phyloP scores from a whole-genome alignment of 2,113 vertebrate species.

The Callorhinus ursinus region DNA sequence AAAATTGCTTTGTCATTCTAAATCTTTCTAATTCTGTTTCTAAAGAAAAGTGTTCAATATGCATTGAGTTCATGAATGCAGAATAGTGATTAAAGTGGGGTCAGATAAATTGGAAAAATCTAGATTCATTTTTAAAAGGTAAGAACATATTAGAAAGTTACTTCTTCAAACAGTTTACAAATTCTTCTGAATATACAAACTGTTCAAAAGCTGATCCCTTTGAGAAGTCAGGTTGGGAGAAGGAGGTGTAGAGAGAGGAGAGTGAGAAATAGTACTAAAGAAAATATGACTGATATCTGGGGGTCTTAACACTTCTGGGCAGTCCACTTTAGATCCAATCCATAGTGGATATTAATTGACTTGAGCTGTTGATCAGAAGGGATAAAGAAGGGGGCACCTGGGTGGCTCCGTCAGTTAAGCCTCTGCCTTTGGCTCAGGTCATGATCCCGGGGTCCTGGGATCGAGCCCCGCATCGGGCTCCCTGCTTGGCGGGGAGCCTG shows the following conservation, averaged over 20 bases:
- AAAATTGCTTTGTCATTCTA: background rate
- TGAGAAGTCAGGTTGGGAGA: background rate
- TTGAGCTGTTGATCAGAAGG: background rate
- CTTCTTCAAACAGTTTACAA: background rate
- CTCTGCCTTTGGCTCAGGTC: too few relatives aligned
- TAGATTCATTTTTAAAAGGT: background rate
- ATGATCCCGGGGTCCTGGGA: too few relatives aligned
- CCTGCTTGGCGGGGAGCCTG: too few relatives aligned
- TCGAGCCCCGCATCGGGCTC: too few relatives aligned
- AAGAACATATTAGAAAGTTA: background rate
- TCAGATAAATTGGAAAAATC: background rate
- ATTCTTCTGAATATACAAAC: background rate
- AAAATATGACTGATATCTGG: background rate
- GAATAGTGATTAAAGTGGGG: background rate
- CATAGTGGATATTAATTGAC: background rate
- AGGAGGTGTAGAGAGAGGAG: background rate
- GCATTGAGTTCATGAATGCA: background rate
- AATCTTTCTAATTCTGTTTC: background rate
- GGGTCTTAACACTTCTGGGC: background rate
- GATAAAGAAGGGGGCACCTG: background rate
- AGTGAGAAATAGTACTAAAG: background rate
- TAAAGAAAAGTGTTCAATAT: background rate
- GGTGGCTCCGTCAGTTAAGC: too few relatives aligned
- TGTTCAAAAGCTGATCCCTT: background rate
- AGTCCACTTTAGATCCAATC: background rate